Evolutionary conservation across 2,113 vertebrate species (phyloP).

Genomic region (Solea senegalensis): DNA sequence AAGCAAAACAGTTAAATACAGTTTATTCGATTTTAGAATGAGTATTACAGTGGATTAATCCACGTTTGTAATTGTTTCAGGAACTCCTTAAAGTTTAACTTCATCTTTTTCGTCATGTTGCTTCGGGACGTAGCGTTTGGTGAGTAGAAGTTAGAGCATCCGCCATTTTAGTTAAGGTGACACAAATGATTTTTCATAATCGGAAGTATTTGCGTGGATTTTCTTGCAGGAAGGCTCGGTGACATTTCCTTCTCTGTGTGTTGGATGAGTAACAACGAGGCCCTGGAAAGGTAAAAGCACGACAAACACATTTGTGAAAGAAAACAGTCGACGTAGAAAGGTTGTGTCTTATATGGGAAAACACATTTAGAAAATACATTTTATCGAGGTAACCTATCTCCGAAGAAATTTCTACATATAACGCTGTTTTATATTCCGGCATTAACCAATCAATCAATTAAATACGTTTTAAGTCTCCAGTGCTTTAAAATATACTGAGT

Average conservation of each 20-base stretch:
- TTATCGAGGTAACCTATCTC: background rate
- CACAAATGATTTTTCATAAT: background rate
- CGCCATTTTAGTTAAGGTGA: background rate
- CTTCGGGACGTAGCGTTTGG: conserved; percentile 47
- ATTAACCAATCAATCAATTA: too few species aligned
- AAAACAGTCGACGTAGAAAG: background rate
- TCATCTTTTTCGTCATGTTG: conserved; percentile 45
- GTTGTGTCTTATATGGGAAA: background rate
- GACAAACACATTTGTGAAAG: background rate
- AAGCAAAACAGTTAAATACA: conserved; percentile 5
- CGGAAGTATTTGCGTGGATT: background rate
- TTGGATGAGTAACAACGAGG: conserved; percentile 52
- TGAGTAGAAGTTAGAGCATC: conserved; percentile 38
- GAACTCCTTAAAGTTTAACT: conserved; percentile 33
- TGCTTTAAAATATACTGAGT: too few species aligned
- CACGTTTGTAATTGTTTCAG: conserved; percentile 28
- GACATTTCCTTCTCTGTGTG: conserved; percentile 69
- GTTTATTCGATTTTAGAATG: background rate
- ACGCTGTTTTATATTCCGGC: too few species aligned
- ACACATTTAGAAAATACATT: background rate
- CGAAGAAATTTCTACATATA: too few species aligned
- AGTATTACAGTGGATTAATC: background rate
- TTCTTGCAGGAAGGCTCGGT: conserved; percentile 44
- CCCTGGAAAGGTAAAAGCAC: conserved; percentile 51
- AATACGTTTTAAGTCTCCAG: too few species aligned